phyloP scores from a whole-genome alignment of 1,140 invertebrate species.

The Macrobrachium rosenbergii region DNA sequence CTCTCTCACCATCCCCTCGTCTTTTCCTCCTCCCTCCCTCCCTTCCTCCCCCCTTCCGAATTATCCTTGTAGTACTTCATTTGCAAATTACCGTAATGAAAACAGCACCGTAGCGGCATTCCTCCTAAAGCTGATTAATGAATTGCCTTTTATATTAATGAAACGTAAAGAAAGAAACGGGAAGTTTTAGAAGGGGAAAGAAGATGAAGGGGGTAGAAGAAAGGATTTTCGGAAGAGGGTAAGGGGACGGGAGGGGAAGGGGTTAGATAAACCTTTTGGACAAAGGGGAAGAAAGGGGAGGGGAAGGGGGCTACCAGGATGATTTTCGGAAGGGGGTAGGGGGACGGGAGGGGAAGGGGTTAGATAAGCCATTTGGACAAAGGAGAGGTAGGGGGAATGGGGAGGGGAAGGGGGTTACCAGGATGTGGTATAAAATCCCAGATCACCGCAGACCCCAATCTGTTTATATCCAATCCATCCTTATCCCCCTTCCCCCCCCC shows the following conservation, averaged over 20 bases:
- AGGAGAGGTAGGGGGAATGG: too few relatives aligned
- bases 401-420: neutral
- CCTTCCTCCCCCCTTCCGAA: neutral
- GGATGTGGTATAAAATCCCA: neutral
- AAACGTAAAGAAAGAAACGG: constrained; percentile 22
- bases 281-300: neutral
- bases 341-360: too few relatives aligned
- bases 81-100: constrained; percentile 47
- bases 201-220: neutral
- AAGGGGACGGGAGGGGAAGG: too few relatives aligned
- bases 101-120: constrained; percentile 29
- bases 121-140: constrained; percentile 47
- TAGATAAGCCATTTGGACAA: neutral
- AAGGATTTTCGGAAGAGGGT: neutral
- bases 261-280: too few relatives aligned
- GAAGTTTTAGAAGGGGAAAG: neutral
- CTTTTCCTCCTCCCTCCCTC: neutral
- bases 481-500: neutral
- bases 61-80: neutral
- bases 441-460: neutral
- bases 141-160: constrained; percentile 47
- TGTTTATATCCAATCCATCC: neutral
- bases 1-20: neutral
- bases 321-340: too few relatives aligned
- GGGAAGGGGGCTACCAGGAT: too few relatives aligned